phyloP scores from a whole-genome alignment of 2,797 vertebrate genomes.

The Paratrypauchen microcephalus region DNA sequence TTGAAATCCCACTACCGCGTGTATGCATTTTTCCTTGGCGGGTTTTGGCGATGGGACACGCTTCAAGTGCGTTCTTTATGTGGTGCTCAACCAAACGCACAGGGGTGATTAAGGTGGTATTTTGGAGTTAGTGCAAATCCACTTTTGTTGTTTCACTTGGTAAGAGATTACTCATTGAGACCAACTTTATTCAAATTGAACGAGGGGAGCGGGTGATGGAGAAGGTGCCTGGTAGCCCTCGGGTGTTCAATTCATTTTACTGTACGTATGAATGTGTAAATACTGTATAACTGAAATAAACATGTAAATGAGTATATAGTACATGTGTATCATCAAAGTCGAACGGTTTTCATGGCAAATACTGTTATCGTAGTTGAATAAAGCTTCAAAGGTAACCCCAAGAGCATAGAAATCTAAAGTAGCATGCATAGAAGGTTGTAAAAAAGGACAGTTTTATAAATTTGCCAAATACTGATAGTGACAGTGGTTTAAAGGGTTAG shows the following conservation, averaged over 20 bases:
- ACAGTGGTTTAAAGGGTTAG: neutral
- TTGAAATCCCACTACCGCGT: constrained; percentile 70
- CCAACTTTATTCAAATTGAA: constrained; percentile 17
- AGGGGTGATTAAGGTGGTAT: constrained; percentile 26
- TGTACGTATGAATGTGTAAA: neutral
- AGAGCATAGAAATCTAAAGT: neutral
- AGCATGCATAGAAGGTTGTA: neutral
- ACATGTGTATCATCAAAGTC: neutral
- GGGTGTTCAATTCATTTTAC: neutral
- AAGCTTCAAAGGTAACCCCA: too few relatives aligned
- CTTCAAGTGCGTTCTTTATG: constrained; percentile 56
- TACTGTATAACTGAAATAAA: neutral
- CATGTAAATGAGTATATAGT: constrained; percentile 1
- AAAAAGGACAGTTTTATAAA: neutral
- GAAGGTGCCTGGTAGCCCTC: constrained; percentile 6
- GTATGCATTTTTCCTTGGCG: constrained; percentile 64
- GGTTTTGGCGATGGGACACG: constrained; percentile 58
- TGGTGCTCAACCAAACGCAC: constrained; percentile 45
- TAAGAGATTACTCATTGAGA: constrained; percentile 21
- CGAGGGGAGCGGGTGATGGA: neutral
- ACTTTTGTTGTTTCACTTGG: constrained; percentile 20
- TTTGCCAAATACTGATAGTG: too few relatives aligned
- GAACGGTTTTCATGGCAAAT: neutral
- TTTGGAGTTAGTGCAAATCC: constrained; percentile 37
- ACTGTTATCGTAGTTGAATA: neutral